A percentile compares a stretch with the other conserved stretches of the same genome.
Evolutionary conservation across 1,140 invertebrate species (phyloP).

Genomic region (Trinorchestia longiramus): DNA sequence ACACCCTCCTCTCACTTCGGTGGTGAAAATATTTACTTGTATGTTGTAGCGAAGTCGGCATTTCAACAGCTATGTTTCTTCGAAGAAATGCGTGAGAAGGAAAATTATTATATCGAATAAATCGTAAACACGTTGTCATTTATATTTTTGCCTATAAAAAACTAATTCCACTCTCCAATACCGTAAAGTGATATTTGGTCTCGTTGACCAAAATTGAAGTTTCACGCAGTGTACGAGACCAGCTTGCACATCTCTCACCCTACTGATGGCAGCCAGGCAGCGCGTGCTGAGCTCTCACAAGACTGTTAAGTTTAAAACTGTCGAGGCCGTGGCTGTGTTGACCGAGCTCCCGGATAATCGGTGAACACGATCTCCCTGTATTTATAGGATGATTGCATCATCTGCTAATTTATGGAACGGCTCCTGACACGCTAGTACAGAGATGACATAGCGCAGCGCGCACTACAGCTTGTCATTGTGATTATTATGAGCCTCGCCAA

Average conservation of each 20-base stretch:
- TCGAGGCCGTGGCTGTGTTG: neutral
- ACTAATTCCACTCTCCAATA: neutral
- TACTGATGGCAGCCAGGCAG: too few species aligned
- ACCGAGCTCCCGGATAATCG: constrained; percentile 27
- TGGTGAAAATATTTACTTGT: too few species aligned
- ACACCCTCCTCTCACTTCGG: too few species aligned
- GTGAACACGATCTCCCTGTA: constrained; percentile 42
- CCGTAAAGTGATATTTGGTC: neutral
- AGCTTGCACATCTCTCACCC: neutral
- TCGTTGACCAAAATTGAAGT: neutral
- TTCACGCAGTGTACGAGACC: too few species aligned
- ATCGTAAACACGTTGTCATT: too few species aligned
- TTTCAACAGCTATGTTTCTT: too few species aligned
- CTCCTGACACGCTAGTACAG: constrained; percentile 1
- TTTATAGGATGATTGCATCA: constrained; percentile 47
- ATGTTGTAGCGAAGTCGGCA: too few species aligned
- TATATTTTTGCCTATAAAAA: neutral
- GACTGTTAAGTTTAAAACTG: neutral
- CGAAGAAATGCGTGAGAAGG: too few species aligned
- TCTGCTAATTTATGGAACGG: constrained; percentile 49
- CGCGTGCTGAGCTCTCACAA: neutral
- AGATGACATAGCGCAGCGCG: constrained; percentile 4
- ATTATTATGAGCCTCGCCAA: neutral
- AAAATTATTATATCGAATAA: too few species aligned
- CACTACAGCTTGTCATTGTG: neutral